Evolutionary conservation across 2,113 vertebrate genomes (phyloP), one percentile per base, ranked within the genome.

Genomic region (Pelodiscus sinensis): DNA sequence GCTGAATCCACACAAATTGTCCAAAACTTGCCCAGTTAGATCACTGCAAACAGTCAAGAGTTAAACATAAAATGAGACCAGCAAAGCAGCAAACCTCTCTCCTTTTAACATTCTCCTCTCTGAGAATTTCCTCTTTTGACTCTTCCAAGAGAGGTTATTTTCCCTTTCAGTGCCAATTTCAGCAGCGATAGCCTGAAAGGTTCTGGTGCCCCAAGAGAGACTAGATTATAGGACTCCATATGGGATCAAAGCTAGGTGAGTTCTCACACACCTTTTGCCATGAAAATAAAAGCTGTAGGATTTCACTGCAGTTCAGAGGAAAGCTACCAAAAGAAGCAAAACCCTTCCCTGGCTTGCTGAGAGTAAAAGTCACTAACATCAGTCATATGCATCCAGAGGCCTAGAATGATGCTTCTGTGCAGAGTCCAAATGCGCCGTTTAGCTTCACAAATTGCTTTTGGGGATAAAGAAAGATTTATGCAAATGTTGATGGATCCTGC

Each of bases 141-240:
- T 96, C 93, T 94, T 84, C 89, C 35, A 71, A 96, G 95, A 96
- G 96, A 97, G 96, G 92, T 97, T 94, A 96, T 97, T 97, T 96
- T 96, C 94, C 95, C 91, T 96, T 94, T 92, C 94, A 95, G 93
- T 90, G 91, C 92, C 96, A 97, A 96, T 97, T 97, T 97, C 91
- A 96, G 89, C 90, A 92, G 92, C 81, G 96, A 96, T 96, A 92
- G 94, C 87, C 96, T 97, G 95, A 97, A 95, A 96, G 91, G 92
- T 95, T 97, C 94, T 95, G 92, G 90, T 91, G 97, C 95, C 91
- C 94, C 96, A 96, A 94, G 95, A 79, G 97, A 97, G 95, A 96
- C 91, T 96, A 96, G 96, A 97, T 96, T 97, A 97, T 95, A 97
- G 96, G 95, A 96, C 94, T 96, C 94, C 87, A 81, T 97, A 95